These are phyloP conservation scores for Ceuthmochares aereus DNA, from an alignment of 2,113 vertebrate species.

Conservation along the genomic window DNA sequence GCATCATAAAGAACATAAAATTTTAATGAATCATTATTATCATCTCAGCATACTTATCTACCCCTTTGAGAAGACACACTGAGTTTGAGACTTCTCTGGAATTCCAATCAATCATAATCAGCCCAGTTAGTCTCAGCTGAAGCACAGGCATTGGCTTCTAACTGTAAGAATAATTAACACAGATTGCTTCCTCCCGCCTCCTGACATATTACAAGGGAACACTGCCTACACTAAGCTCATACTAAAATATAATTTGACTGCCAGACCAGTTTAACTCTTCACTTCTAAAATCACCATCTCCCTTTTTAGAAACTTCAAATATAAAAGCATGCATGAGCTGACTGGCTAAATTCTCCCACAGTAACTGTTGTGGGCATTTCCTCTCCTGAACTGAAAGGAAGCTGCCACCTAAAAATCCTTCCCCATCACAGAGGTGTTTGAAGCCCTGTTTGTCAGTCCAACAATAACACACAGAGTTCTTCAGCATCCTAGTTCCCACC, in stretches of 20 bases:
- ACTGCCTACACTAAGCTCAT: background rate
- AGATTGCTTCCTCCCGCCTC: background rate
- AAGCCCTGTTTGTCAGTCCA: background rate
- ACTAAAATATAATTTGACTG: background rate
- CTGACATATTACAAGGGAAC: background rate
- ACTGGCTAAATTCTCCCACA: background rate
- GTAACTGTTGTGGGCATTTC: background rate
- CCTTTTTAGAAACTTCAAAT: background rate
- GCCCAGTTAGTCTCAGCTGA: background rate
- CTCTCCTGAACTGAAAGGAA: background rate
- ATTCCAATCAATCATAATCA: slow-evolving; percentile 10
- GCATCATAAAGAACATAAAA: background rate
- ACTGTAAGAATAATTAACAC: background rate
- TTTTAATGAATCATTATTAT: background rate
- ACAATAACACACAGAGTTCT: background rate
- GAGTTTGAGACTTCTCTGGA: slow-evolving; percentile 2
- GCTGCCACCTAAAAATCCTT: background rate
- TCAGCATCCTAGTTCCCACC: background rate
- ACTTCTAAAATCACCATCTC: background rate
- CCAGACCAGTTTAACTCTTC: background rate
- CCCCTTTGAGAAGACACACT: background rate
- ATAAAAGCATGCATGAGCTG: background rate
- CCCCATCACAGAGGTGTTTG: background rate
- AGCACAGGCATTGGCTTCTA: background rate
- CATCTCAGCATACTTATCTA: background rate